Evolutionary conservation across 2,888 invertebrate species (phyloP).

Genomic region (Platynereis dumerilii): DNA sequence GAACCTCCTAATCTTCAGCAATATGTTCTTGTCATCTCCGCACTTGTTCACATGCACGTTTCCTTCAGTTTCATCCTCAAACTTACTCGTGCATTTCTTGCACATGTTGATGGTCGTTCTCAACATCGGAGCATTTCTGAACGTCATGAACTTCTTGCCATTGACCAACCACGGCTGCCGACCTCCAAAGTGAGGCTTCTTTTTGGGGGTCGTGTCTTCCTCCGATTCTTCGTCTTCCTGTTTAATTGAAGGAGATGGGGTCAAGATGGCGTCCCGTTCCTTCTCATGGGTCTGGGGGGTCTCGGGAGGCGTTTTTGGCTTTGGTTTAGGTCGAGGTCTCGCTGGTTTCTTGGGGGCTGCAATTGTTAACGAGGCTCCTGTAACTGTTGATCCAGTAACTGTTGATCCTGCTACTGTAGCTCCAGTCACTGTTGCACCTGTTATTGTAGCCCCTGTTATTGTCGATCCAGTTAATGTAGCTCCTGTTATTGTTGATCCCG

Average conservation of each 20-base stretch:
- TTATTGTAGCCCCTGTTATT: not conserved
- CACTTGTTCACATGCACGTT: not conserved
- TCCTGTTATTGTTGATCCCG: not conserved
- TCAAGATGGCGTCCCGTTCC: not conserved
- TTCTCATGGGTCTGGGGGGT: not conserved
- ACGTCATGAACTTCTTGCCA: conserved; percentile 2
- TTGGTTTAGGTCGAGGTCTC: not conserved
- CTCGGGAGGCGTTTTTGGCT: not conserved
- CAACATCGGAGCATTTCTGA: conserved; percentile 4
- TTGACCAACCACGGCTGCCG: not conserved
- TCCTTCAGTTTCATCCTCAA: not conserved
- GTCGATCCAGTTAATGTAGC: not conserved
- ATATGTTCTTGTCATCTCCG: not conserved
- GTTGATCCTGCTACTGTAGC: not conserved
- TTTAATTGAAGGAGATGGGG: not conserved
- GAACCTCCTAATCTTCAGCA: not conserved
- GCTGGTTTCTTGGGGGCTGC: conserved; percentile 10
- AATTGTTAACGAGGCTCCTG: not conserved
- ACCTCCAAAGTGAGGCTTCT: not conserved
- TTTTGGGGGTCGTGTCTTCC: too few species aligned
- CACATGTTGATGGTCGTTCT: not conserved
- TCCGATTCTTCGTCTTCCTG: conserved; percentile 3
- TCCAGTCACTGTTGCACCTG: not conserved
- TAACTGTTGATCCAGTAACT: not conserved
- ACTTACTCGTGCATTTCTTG: not conserved